Evolutionary conservation across 1,140 invertebrate species (phyloP), one percentile per base, ranked within the genome.

Genomic region (Aculops lycopersici): DNA sequence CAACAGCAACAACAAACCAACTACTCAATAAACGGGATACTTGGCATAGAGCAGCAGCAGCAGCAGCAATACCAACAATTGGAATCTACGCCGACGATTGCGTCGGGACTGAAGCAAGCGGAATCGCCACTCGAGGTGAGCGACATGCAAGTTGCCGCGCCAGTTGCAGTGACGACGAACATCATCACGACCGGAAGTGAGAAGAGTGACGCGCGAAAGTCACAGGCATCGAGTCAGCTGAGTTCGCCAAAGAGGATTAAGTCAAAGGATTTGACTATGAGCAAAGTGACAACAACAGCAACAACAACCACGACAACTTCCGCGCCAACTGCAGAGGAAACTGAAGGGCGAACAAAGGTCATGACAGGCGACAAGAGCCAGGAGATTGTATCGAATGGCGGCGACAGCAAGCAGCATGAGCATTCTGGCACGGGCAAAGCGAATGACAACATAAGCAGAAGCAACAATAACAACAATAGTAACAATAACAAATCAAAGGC

Each of bases 21-120:
- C 42, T 88, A 88, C 62, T 81, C 76, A 58, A 88, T 86, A 59
- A 84, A 81, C 56, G 80, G 81, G n/a, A 84, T 86, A 55, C 65
- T 86, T 17, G 80, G 80, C 16, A 76, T 86, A 47, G 38, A 46
- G 5, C 37, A 39, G 16, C 41, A 20, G 19, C 20, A 17, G 35
- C 15, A 17, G 17, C 45, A 40, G 14, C 35, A 4, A 37, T 3
- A 3, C 21, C 40, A 17, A 17, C 43, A 17, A 3, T 36, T 17
- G n/a, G 24, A 36, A 20, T 4, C 4, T 17, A 38, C 37, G 16
- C 8, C 37, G 37, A 16, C 37, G 24, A n/a, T 31, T 8, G 24
- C 24, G 24, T 8, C 24, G 8, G 8, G 24, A 8, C 24, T 8
- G n/a, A n/a, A 8, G 8, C 24, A n/a, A n/a, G 24, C 24, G 24